Base-by-base conservation (phyloP, 2,113 vertebrate genomes). In the Cephalopterus ornatus region DNA sequence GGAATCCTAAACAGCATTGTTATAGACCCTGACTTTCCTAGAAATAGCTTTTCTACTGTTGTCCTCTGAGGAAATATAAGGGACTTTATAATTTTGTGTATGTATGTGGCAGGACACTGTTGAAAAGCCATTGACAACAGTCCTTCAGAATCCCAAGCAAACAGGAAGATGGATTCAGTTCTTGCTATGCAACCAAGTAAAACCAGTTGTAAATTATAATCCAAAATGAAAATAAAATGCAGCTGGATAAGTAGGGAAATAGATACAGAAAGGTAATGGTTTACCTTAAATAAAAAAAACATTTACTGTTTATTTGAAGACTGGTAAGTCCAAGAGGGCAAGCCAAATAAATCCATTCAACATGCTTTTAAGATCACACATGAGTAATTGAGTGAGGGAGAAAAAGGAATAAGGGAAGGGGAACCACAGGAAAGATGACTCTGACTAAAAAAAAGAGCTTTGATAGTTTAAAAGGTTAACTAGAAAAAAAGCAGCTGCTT, bases 401-500 rank as follows among this genome's bases (percentile, higher is more conserved):
- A 39, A 72, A 82, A 80, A 58, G 30, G 56, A 9, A 27, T 58
- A 27, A 35, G 41, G 37, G 67, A 52, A 71, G 27, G 6, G 14
- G 24, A 77, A 82, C 17, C 6, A 2, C n/a, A 87, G 46, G 47
- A 77, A 74, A 65, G 50, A 77, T 44, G 83, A 78, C 61, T 41
- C 49, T 76, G 59, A 77, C 42, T 90, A 8, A 87, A 84, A 93
- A 93, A 80, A 88, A 22, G 47, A 86, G 39, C 47, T 91, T 75
- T 52, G 23, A 12, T 91, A 72, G 41, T 89, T 88, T 94, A 88
- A 94, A 88, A 93, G 79, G 79, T 90, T 72, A 84, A 32, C 75
- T 84, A 86, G 82, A 35, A 82, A 66, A 86, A 85, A 71, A 59
- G 12, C 35, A 86, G 56, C 56, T 63, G 72, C 72, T 93, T 86